These are phyloP conservation scores for Coenobita brevimanus DNA, from an alignment of 1,140 invertebrate genomes.

Conservation along the genomic window DNA sequence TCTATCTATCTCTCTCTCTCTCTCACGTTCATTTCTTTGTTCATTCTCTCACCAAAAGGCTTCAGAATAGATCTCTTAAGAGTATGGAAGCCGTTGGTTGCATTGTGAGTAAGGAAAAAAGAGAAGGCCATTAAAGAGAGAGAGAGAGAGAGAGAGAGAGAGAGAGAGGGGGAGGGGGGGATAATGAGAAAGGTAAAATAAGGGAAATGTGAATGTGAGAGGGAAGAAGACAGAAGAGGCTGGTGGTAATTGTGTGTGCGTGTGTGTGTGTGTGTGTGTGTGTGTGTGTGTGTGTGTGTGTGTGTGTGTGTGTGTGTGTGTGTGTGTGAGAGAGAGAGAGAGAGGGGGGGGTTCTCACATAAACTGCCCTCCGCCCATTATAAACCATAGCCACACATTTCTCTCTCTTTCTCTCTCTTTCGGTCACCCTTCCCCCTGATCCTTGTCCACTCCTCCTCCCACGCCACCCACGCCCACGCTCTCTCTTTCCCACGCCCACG, in stretches of 20 bases:
- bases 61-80: no score
- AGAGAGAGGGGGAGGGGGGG: neutral
- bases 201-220: neutral
- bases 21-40: no score
- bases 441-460: conserved; percentile 26
- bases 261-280: no score
- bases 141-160: neutral
- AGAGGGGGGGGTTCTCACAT: conserved; percentile 38
- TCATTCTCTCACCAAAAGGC: no score
- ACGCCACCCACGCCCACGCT: neutral
- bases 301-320: neutral
- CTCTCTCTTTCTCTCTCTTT: conserved; percentile 40
- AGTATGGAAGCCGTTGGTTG: no score
- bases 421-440: conserved; percentile 38
- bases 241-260: no score
- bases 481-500: neutral
- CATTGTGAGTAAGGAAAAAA: neutral
- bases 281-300: no score
- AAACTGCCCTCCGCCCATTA: conserved; percentile 44
- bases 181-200: neutral
- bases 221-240: no score
- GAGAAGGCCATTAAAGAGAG: neutral
- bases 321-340: neutral
- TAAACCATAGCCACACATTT: conserved; percentile 40
- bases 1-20: no score